Evolutionary conservation across 2,797 vertebrate species (phyloP).

Genomic region (Epinephelus awoara): DNA sequence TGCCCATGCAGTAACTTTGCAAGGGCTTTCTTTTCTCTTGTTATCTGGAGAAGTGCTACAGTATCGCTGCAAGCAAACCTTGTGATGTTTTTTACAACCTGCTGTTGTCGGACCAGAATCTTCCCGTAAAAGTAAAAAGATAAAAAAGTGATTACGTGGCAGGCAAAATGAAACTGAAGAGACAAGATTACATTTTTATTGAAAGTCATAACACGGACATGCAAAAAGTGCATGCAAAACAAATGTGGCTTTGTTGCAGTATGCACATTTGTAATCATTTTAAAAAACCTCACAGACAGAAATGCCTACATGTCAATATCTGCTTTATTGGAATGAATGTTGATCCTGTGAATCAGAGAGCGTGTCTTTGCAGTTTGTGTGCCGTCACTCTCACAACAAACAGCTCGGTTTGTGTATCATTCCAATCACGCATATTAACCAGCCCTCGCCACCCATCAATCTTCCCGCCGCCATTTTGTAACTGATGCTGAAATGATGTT

Average conservation of each 20-base stretch:
- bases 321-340: constrained; percentile 63
- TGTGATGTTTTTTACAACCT: constrained; percentile 34
- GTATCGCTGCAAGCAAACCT: constrained; percentile 35
- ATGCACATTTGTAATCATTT: constrained; percentile 44
- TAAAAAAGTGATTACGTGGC: constrained; percentile 20
- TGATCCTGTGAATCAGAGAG: constrained; percentile 51
- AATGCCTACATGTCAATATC: constrained; percentile 48
- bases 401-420: constrained; percentile 46
- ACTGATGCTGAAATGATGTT: constrained; percentile 78
- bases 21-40: constrained; percentile 49
- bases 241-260: constrained; percentile 21
- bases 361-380: constrained; percentile 46
- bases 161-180: background rate
- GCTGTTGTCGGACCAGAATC: constrained; percentile 13
- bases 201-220: background rate
- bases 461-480: constrained; percentile 70
- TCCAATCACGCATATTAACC: constrained; percentile 80
- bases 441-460: constrained; percentile 73
- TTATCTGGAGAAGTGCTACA: constrained; percentile 62
- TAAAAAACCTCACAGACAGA: constrained; percentile 21
- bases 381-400: constrained; percentile 51
- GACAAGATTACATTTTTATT: background rate
- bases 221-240: background rate
- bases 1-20: constrained; percentile 68
- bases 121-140: constrained; percentile 5